These are phyloP conservation scores for Phoeniculus purpureus DNA, from an alignment of 2,797 vertebrate genomes.

Conservation along the genomic window DNA sequence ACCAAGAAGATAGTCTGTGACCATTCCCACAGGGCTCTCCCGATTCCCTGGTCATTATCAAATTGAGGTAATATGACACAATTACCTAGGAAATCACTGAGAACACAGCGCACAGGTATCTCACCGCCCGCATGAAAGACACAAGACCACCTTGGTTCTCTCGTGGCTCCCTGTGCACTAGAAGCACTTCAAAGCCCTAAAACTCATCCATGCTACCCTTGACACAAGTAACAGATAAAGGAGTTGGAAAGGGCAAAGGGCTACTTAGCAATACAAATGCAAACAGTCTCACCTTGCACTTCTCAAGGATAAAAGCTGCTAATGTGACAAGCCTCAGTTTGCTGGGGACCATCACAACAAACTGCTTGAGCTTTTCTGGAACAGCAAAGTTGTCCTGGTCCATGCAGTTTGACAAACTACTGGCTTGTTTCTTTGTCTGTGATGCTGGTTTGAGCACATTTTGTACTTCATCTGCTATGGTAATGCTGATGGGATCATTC, in stretches of 20 bases:
- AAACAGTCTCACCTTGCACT: constrained; percentile 84
- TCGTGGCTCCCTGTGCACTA: background rate
- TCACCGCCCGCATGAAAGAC: background rate
- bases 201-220: background rate
- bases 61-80: background rate
- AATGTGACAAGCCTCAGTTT: constrained; percentile 91
- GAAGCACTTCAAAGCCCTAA: background rate
- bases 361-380: constrained; percentile 86
- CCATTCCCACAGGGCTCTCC: background rate
- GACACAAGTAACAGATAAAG: background rate
- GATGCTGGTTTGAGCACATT: background rate
- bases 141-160: background rate
- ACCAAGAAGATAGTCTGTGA: background rate
- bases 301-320: constrained; percentile 90
- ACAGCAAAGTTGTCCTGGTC: constrained; percentile 83
- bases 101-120: background rate
- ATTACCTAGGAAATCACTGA: background rate
- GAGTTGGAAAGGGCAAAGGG: background rate
- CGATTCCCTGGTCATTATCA: background rate
- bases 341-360: constrained; percentile 88
- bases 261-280: constrained; percentile 8
- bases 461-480: constrained; percentile 76
- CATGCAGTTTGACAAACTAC: background rate
- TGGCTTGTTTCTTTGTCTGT: background rate
- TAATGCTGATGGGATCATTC: constrained; percentile 83